Evolutionary conservation across 2,113 vertebrate genomes (phyloP), one percentile per base, ranked within the genome.

Genomic region (Pelecanus crispus): DNA sequence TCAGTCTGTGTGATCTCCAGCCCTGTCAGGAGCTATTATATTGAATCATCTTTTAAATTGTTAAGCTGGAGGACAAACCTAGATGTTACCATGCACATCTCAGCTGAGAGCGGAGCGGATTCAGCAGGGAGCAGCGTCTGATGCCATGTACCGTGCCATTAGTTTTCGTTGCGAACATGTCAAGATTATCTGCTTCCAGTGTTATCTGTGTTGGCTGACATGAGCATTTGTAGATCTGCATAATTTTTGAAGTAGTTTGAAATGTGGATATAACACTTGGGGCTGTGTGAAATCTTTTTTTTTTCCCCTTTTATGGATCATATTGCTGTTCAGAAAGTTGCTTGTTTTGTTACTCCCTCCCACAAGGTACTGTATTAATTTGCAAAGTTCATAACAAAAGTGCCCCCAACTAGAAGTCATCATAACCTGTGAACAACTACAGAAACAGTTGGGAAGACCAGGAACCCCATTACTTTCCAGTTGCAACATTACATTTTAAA

Each of bases 11-110:
- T 85, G 94, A 92, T 97, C 94, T 96, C 47, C 82, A 95, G 78
- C 86, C 86, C 88, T 97, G 97, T 96, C 96, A 97, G 91, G 90
- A 96, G 89, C 94, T 93, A 70, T 97, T 97, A 95, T 61, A 67
- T 38, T 70, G 88, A 86, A 73, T 95, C 79, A 72, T 90, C 77
- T 94, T 96, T 94, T 94, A 96, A 97, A 97, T 77, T 88, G 92
- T 83, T 94, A 63, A 92, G 95, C 94, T 93, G 85, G 88, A 95
- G 94, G 96, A 97, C 94, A 92, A 95, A 86, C 78, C 59, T 88
- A 73, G 88, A 84, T 6, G 7, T 86, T 97, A 81, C 36, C 45
- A 0, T 88, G 82, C 78, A 18, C 80, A 56, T 88, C 94, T 96
- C 90, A 42, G 58, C 84, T 83, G 96, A 72, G 85, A 94, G 82